These are phyloP conservation scores for Hippopotamus amphibius DNA, from an alignment of 2,113 vertebrate genomes.

Conservation along the genomic window DNA sequence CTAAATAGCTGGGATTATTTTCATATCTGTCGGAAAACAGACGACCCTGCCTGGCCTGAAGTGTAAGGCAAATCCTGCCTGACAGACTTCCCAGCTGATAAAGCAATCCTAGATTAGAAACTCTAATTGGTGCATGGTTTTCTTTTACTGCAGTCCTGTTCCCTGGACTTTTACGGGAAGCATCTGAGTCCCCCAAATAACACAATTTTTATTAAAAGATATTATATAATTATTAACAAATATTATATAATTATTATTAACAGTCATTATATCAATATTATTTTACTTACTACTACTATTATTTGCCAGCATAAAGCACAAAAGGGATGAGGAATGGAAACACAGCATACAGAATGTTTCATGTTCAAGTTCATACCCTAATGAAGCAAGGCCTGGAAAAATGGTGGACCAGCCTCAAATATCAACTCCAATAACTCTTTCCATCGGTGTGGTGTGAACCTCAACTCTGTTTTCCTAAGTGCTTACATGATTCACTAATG, in stretches of 20 bases:
- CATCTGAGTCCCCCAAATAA: conserved; percentile 40
- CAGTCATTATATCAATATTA: neutral
- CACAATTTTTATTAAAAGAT: conserved; percentile 55
- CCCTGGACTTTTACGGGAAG: conserved; percentile 38
- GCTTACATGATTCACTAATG: neutral
- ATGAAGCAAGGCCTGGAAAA: neutral
- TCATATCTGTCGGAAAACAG: conserved; percentile 49
- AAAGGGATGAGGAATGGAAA: neutral
- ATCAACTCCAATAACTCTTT: neutral
- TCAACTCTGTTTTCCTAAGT: conserved; percentile 11
- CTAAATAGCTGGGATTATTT: conserved; percentile 57
- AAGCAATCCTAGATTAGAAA: conserved; percentile 46
- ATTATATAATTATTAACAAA: neutral
- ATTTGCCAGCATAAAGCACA: conserved; percentile 31
- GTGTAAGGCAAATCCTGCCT: conserved; percentile 51
- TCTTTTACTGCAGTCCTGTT: neutral
- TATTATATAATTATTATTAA: neutral
- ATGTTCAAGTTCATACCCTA: neutral
- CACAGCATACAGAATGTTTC: neutral
- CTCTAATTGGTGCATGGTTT: neutral
- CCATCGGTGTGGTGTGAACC: neutral
- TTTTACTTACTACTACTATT: neutral
- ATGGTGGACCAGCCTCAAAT: neutral
- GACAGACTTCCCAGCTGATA: conserved; percentile 25
- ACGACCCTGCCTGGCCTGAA: conserved; percentile 34